Base-by-base conservation (phyloP, 2,797 vertebrate species). In the Streptopelia turtur region DNA sequence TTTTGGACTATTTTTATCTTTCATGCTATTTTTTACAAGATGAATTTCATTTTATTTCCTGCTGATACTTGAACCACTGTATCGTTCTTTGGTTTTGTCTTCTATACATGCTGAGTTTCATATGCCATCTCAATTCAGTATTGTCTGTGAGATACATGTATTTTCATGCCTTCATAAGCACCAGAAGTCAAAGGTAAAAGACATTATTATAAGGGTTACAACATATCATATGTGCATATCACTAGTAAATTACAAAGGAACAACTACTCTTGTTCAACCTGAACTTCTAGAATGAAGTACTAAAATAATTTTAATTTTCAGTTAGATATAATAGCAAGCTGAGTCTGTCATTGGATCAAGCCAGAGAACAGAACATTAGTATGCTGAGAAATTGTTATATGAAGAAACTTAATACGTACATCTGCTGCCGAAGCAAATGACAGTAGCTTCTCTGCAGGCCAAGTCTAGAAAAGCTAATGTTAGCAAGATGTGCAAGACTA, bases 401-500 rank as follows among this genome's bases (percentile, higher is more conserved):
- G 64, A 82, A 89, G 87, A 84, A 33, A 79, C 55, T 75, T 89
- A 82, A 93, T 72, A 87, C 5, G 1, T 91, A 94, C n/a, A 90
- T 78, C 64, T 96, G 86, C 88, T 95, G 82, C 80, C 89, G 80
- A 96, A 96, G 71, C 76, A 94, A 96, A 55, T 37, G 75, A 85
- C 57, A 37, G 23, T 68, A 92, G 49, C 74, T 97, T 97, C 84
- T 87, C 87, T 68, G 72, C 59, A 90, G 20, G 64, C 94, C 89
- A 94, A 81, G 95, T 93, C 66, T 81, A 43, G 87, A 97, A 97
- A 96, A 96, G 94, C 88, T 96, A 96, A 94, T 95, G 93, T 63
- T 94, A 91, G 76, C 92, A 97, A 95, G 89, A 97, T 84, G 92
- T 85, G 75, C 69, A 95, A 94, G 93, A 97, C 96, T 91, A 97